Evolutionary conservation across 2,113 vertebrate species (phyloP).

Genomic region (Arvicanthis niloticus): DNA sequence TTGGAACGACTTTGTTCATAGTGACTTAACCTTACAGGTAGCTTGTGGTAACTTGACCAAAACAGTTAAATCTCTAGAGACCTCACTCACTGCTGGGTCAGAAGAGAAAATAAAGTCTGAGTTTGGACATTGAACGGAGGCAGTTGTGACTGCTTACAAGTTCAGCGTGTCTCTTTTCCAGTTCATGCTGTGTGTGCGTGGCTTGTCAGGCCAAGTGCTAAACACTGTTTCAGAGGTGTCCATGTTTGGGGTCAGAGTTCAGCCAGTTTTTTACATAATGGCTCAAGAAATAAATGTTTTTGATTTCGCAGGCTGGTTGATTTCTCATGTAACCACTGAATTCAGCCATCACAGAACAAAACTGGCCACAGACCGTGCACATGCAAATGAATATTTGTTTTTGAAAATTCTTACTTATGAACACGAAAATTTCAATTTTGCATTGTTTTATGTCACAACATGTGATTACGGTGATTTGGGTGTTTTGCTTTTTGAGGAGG

Average conservation of each 20-base stretch:
- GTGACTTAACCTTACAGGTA: slow-evolving; percentile 24
- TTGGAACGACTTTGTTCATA: not conserved
- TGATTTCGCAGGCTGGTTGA: not conserved
- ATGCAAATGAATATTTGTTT: not conserved
- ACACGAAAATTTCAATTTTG: slow-evolving; percentile 52
- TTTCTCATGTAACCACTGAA: not conserved
- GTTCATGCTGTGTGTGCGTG: not conserved
- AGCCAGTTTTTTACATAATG: not conserved
- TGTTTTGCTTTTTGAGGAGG: not conserved
- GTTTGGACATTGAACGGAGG: not conserved
- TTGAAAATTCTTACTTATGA: not conserved
- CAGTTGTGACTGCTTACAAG: not conserved
- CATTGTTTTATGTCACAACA: not conserved
- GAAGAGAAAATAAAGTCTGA: not conserved
- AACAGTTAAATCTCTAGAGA: not conserved
- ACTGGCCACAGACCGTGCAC: not conserved
- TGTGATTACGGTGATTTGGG: not conserved
- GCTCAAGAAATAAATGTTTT: not conserved
- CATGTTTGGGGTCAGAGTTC: not conserved
- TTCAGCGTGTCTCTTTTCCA: not conserved
- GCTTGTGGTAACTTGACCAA: not conserved
- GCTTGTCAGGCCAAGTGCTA: not conserved
- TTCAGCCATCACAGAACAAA: not conserved
- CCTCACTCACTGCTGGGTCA: not conserved
- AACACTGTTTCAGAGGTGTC: not conserved